Conservation (phyloP, 1,140 invertebrate species). For the Pogonus chalceus region DNA sequence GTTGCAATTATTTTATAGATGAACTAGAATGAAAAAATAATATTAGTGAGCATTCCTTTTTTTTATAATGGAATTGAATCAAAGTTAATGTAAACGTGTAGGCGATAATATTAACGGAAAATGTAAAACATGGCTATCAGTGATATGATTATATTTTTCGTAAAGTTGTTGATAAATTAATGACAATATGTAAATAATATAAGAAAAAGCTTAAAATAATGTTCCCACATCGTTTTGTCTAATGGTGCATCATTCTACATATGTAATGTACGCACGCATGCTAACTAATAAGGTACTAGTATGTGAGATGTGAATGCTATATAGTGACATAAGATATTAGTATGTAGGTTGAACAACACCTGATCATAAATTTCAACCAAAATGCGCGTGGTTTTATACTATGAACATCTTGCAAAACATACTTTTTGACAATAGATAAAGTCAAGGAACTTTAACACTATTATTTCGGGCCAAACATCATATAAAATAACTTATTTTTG, state of each 20-base stretch:
- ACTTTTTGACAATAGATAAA: neutral
- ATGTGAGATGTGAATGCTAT: neutral
- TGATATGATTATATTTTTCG: neutral
- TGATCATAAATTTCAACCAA: neutral
- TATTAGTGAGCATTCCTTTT: neutral
- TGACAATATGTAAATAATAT: neutral
- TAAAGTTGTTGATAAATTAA: neutral
- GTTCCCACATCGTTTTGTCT: neutral
- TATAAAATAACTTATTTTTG: neutral
- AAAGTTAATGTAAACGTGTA: neutral
- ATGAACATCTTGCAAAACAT: neutral
- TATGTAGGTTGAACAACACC: neutral
- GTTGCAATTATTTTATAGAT: neutral
- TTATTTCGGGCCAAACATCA: too few species aligned
- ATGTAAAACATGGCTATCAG: too few species aligned
- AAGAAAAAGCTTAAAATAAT: neutral
- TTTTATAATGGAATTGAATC: neutral
- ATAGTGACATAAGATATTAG: neutral
- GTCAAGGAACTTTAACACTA: too few species aligned
- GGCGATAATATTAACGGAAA: too few species aligned
- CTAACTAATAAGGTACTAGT: neutral
- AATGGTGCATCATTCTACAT: too few species aligned
- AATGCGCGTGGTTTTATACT: neutral
- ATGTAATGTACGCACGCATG: too few species aligned
- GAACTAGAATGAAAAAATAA: neutral